Base-by-base conservation (phyloP, 2,888 invertebrate species). In the Homarus gammarus region DNA sequence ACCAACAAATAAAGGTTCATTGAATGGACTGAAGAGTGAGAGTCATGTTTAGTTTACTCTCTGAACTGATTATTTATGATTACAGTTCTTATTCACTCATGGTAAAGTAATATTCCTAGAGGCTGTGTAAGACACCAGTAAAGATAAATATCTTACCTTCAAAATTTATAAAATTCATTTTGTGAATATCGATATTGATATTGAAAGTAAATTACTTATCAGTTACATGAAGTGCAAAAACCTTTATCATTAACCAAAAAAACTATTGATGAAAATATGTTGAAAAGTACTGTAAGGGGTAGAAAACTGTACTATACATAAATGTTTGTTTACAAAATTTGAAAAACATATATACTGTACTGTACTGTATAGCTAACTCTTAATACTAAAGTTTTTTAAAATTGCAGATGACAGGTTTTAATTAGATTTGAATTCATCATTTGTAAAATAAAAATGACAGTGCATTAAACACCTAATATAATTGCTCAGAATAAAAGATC, bases 1-100 rank as follows among this genome's bases (percentile, higher is more conserved):
- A n/a, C 72, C 77, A 22, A 38, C 87, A 49, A 77, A 79, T 36
- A 90, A 87, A 64, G 61, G 86, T 56, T 68, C 87, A 33, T 36
- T 89, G 40, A 91, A 91, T 79, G 91, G 91, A n/a, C 85, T 91
- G 10, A 88, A 90, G 31, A 85, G 90, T 22, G 91, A 90, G 64
- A 91, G 86, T 85, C 83, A 86, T 40, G 91, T 91, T 31, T 90
- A 78, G 61, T 36, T 22, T 49, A 5, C 38, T 38, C n/a, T 0
- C 10, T 2, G 31, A 64, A 27, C 10, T 64, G 64, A 22, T 27
- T 64, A 64, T 64, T 64, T 38, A 40, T 36, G 79, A 40, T 40
- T 70, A 6, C 72, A 22, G 6, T 38, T 38, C 8, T 72, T 72
- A 72, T 72, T 36, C 40, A 22, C 6, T 12, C 6, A 40, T 72